Conservation (phyloP, 2,113 vertebrate species). For the Meleagris gallopavo region DNA sequence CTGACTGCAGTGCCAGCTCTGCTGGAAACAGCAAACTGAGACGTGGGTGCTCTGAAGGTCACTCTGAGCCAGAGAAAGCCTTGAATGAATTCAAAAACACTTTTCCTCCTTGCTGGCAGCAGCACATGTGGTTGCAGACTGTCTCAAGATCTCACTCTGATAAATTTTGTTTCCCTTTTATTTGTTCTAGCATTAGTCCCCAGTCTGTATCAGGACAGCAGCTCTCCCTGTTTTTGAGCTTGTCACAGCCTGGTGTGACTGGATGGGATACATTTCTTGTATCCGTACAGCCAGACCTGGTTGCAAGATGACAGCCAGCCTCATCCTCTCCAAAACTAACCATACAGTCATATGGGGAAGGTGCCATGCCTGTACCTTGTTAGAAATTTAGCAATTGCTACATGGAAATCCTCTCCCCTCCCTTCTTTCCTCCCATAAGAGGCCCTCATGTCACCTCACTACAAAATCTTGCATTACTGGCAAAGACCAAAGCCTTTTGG, state of each 20-base stretch:
- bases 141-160: background rate
- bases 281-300: background rate
- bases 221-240: background rate
- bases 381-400: background rate
- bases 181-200: accelerated
- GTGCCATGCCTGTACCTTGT: background rate
- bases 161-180: background rate
- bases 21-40: background rate
- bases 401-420: background rate
- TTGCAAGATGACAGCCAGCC: background rate
- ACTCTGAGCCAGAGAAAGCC: slow-evolving; percentile 6
- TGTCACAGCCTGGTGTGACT: background rate
- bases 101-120: slow-evolving; percentile 9
- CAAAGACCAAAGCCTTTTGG: background rate
- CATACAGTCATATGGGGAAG: accelerated
- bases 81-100: slow-evolving; percentile 46
- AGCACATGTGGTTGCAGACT: background rate
- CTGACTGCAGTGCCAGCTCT: background rate
- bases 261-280: background rate
- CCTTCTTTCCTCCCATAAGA: too few relatives aligned
- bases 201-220: background rate
- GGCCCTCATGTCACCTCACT: background rate
- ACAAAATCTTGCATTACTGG: background rate
- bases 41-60: slow-evolving; percentile 37
- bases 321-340: background rate